A percentile compares a stretch with the other conserved stretches of the same genome.
These are phyloP conservation scores for Tridacna gigas DNA, from an alignment of 2,888 invertebrate species.

Conservation along the genomic window DNA sequence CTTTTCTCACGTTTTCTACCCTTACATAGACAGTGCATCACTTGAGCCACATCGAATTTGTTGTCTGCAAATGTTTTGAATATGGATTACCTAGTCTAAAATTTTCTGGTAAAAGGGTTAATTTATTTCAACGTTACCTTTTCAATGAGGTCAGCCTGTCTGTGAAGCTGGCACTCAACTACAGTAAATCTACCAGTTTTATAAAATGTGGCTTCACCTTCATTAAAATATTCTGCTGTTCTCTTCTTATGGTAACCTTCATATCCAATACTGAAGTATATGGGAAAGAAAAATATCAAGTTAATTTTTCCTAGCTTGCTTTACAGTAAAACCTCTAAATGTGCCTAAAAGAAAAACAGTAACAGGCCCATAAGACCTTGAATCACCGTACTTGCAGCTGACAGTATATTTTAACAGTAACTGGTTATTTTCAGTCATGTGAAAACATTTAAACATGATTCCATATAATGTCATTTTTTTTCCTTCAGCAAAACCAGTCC, in stretches of 20 bases:
- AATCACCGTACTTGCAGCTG: too few species aligned
- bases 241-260: conserved; percentile 71
- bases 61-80: neutral
- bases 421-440: too few species aligned
- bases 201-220: conserved; percentile 84
- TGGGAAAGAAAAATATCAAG: too few species aligned
- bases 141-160: conserved; percentile 75
- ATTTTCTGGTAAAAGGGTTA: neutral
- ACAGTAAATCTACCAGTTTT: conserved; percentile 77
- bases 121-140: conserved; percentile 64
- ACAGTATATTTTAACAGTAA: too few species aligned
- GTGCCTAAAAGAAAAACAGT: too few species aligned
- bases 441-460: too few species aligned
- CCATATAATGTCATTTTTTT: too few species aligned
- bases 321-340: too few species aligned
- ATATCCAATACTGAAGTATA: conserved; percentile 68
- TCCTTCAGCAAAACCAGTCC: too few species aligned
- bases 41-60: neutral
- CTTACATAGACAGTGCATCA: neutral
- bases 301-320: too few species aligned
- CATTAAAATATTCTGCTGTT: conserved; percentile 71
- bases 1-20: neutral
- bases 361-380: too few species aligned
- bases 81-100: too few species aligned
- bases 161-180: conserved; percentile 64